Evolutionary conservation across 2,113 vertebrate genomes (phyloP), one percentile per base, ranked within the genome.

Genomic region (Megaleporinus macrocephalus): DNA sequence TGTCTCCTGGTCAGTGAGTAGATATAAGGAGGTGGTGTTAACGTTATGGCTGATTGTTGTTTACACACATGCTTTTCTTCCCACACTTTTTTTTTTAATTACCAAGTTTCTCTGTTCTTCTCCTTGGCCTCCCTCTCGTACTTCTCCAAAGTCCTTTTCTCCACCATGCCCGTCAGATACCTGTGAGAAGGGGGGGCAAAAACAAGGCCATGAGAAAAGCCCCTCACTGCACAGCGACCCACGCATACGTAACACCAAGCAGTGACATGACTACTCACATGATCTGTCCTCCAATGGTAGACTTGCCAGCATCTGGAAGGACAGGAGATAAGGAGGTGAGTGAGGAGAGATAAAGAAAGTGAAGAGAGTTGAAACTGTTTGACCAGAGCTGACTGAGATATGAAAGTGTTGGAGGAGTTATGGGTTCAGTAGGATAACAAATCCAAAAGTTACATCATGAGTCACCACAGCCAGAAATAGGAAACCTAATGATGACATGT

Each of bases 31-130:
- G n/a, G n/a, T n/a, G n/a, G n/a, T n/a, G n/a, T n/a, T n/a, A n/a
- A n/a, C n/a, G n/a, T n/a, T n/a, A n/a, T n/a, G n/a, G n/a, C n/a
- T n/a, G n/a, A n/a, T n/a, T n/a, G n/a, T n/a, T n/a, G n/a, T n/a
- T n/a, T n/a, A n/a, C n/a, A n/a, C n/a, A n/a, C n/a, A n/a, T n/a
- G n/a, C n/a, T n/a, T n/a, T n/a, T n/a, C n/a, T n/a, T n/a, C n/a
- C n/a, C 4, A 44, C 41, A 44, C 41, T 44, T 44, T 44, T 44
- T 44, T 44, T 7, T 7, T 29, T 12, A 66, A 44, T 87, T 93
- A 97, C 96, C 96, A 97, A 78, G 96, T 97, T 94, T 97, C 96
- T 94, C 96, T 95, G 93, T 97, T 97, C 91, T 97, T 97, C 88
- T 97, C 96, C 94, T 97, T 97, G 89, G 96, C 96, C 94, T 97